Percentiles rank a stretch among this genome's conserved stretches.
Evolutionary conservation across 1,140 invertebrate genomes (phyloP).

Genomic region (Drosophila baimaii): DNA sequence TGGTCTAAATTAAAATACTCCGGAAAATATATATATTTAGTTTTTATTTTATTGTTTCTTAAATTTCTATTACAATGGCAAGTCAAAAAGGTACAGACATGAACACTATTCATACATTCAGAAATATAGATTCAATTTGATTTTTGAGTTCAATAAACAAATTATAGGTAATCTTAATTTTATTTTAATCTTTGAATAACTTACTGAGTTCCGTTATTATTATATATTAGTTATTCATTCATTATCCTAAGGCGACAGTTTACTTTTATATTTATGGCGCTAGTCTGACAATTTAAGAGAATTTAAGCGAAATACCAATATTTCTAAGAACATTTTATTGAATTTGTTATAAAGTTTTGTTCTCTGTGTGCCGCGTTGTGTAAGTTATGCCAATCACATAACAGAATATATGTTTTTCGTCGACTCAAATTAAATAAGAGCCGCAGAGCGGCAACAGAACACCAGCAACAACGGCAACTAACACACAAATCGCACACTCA

Average conservation of each 20-base stretch:
- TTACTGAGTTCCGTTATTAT: too few relatives aligned
- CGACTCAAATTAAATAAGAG: conserved; percentile 78
- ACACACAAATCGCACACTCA: conserved; percentile 68
- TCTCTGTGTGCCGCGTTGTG: conserved; percentile 39
- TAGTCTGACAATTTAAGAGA: too few relatives aligned
- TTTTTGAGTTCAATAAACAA: too few relatives aligned
- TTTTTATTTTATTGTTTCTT: background rate
- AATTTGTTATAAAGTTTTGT: background rate
- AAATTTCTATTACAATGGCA: background rate
- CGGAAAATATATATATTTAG: background rate
- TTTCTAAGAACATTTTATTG: background rate
- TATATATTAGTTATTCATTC: too few relatives aligned
- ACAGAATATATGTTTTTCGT: conserved; percentile 74
- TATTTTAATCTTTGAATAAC: too few relatives aligned
- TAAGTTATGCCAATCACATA: conserved; percentile 79
- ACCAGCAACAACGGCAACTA: conserved; percentile 44
- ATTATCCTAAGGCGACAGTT: too few relatives aligned
- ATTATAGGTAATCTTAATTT: too few relatives aligned
- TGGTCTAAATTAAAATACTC: too few relatives aligned
- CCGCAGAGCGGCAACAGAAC: conserved; percentile 48
- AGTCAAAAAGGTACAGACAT: background rate
- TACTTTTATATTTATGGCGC: too few relatives aligned
- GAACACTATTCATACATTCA: too few relatives aligned
- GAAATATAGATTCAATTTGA: too few relatives aligned
- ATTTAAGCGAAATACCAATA: too few relatives aligned